A percentile compares a stretch with the other conserved stretches of the same genome.
Conservation (phyloP, 2,113 vertebrate species). For the Polypterus bichir region DNA sequence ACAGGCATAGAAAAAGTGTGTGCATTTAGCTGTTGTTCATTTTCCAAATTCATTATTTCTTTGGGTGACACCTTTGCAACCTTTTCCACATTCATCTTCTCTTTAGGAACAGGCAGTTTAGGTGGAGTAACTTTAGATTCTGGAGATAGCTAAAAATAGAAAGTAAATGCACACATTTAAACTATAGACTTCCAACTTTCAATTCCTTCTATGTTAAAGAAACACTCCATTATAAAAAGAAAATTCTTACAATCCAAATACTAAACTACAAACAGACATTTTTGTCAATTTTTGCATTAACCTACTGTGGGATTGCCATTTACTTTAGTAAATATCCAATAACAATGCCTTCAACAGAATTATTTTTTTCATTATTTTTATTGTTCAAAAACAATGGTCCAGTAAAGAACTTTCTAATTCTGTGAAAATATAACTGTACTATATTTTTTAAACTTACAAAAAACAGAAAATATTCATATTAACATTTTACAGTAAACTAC, state of each 20-base stretch:
- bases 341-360: no score
- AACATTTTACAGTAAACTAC: no score
- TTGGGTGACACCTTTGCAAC: not conserved
- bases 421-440: no score
- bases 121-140: slow-evolving; percentile 55
- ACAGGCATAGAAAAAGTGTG: slow-evolving; percentile 65
- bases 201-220: not conserved
- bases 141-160: slow-evolving; percentile 58
- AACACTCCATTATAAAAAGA: not conserved
- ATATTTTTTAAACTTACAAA: no score
- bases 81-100: slow-evolving; percentile 25
- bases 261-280: not conserved
- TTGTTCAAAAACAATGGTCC: no score
- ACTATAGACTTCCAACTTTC: not conserved
- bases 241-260: not conserved
- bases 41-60: slow-evolving; percentile 38
- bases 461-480: no score
- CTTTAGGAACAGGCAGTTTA: slow-evolving; percentile 43
- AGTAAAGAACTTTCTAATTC: no score
- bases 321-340: no score
- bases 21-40: slow-evolving; percentile 47
- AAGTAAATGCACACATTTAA: not conserved
- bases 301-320: no score
- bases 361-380: no score
- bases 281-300: no score